phyloP scores from a whole-genome alignment of 1,140 invertebrate species.

The Hylaeus volcanicus region DNA sequence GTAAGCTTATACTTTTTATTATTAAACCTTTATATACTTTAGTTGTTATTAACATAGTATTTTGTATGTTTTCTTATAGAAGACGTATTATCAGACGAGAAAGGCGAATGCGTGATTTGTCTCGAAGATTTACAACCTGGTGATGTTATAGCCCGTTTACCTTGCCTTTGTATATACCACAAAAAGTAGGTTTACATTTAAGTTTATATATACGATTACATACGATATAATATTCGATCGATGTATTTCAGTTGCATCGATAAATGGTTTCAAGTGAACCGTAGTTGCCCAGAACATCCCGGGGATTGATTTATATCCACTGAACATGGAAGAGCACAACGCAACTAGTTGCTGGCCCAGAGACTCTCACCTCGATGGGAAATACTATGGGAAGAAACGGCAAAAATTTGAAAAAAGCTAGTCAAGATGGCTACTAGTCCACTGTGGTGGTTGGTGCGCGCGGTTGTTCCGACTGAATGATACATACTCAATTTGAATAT shows the following conservation, averaged over 20 bases:
- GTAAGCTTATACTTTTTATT: conserved; percentile 82
- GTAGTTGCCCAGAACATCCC: conserved; percentile 97
- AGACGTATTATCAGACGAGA: conserved; percentile 96
- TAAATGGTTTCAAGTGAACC: conserved; percentile 98
- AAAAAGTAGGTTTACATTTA: conserved; percentile 88
- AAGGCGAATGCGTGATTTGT: conserved; percentile 99
- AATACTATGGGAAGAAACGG: conserved; percentile 57
- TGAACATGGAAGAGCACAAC: conserved; percentile 61
- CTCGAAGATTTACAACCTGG: conserved; percentile 97
- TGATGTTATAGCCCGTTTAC: conserved; percentile 97
- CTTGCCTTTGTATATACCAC: conserved; percentile 99
- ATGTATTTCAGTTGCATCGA: conserved; percentile 90
- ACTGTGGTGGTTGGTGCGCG: conserved; percentile 74
- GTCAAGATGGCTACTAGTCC: conserved; percentile 80
- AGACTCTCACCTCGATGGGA: conserved; percentile 62
- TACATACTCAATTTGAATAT: conserved; percentile 66
- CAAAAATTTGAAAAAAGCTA: conserved; percentile 76
- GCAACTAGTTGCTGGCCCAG: conserved; percentile 64
- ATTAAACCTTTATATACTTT: background rate
- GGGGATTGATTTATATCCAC: conserved; percentile 87
- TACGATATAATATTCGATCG: background rate
- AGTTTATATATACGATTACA: background rate
- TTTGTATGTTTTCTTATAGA: conserved; percentile 85
- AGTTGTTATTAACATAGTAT: conserved; percentile 32
- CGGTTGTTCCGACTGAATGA: conserved; percentile 66